phyloP scores from a whole-genome alignment of 2,888 invertebrate species.

The Seira sanloemensis region DNA sequence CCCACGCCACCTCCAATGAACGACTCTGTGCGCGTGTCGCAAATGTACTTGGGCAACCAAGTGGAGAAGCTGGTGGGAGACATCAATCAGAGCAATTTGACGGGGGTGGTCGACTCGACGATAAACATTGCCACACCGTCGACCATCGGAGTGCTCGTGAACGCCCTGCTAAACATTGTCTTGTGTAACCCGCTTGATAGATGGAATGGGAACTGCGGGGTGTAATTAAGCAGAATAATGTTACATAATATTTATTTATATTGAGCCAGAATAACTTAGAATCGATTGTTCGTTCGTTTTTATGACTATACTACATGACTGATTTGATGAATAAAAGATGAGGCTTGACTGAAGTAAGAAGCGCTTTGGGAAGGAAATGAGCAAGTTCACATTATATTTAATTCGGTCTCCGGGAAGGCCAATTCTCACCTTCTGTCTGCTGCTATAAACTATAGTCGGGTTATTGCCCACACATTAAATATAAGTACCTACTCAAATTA shows the following conservation, averaged over 20 bases:
- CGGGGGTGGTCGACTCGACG: slow-evolving; percentile 54
- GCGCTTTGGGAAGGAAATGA: no score
- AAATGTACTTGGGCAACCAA: slow-evolving; percentile 38
- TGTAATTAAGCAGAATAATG: slow-evolving; percentile 6
- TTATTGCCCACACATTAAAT: no score
- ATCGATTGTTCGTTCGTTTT: slow-evolving; percentile 21
- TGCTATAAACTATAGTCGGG: no score
- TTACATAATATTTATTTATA: background rate
- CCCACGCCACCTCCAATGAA: slow-evolving; percentile 29
- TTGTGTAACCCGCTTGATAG: slow-evolving; percentile 63
- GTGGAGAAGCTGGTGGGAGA: slow-evolving; percentile 43
- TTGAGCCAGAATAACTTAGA: no score
- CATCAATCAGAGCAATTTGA: slow-evolving; percentile 51
- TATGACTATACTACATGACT: slow-evolving; percentile 27
- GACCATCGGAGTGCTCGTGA: slow-evolving; percentile 54
- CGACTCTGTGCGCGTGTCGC: slow-evolving; percentile 44
- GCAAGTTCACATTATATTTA: no score
- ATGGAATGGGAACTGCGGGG: slow-evolving; percentile 47
- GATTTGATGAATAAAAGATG: slow-evolving; percentile 47
- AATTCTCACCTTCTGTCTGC: no score
- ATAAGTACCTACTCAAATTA: no score
- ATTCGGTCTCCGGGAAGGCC: no score
- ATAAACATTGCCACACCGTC: slow-evolving; percentile 56
- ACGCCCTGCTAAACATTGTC: slow-evolving; percentile 55
- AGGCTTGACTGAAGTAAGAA: slow-evolving; percentile 17